These are phyloP conservation scores for Carassius carassius DNA, from an alignment of 2,113 vertebrate genomes.

Conservation along the genomic window DNA sequence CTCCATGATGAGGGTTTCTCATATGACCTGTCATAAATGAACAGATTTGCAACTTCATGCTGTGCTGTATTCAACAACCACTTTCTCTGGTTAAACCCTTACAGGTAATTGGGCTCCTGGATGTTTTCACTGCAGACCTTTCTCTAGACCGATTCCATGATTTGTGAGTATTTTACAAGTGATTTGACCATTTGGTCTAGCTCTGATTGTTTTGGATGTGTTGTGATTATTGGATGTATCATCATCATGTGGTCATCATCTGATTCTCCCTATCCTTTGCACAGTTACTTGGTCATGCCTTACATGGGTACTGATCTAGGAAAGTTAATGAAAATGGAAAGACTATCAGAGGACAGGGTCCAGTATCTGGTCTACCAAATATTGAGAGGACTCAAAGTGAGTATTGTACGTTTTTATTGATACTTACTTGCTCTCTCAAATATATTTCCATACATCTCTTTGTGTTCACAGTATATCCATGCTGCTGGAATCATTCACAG, in stretches of 20 bases:
- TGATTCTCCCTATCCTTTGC: not conserved
- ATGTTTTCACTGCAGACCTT: constrained; percentile 92
- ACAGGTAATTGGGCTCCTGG: constrained; percentile 93
- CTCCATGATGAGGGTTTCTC: not conserved
- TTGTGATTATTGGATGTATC: not conserved
- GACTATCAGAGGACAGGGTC: constrained; percentile 87
- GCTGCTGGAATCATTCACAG: constrained; percentile 94
- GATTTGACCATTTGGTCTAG: not conserved
- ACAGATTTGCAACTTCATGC: not conserved
- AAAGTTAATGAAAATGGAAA: constrained; percentile 82
- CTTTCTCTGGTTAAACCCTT: not conserved
- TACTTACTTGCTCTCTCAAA: not conserved
- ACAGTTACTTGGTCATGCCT: constrained; percentile 79
- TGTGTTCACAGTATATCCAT: constrained; percentile 89
- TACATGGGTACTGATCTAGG: constrained; percentile 82
- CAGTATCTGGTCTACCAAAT: constrained; percentile 96
- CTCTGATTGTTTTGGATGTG: not conserved
- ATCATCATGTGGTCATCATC: not conserved
- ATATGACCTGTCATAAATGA: not conserved
- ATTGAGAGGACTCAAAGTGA: constrained; percentile 91
- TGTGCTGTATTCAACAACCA: not conserved
- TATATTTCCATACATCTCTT: constrained; percentile 7
- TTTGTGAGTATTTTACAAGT: constrained; percentile 81
- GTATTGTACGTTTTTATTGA: constrained; percentile 34
- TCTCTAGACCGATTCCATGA: constrained; percentile 91